These are phyloP conservation scores for Enteromius fasciolatus DNA, from an alignment of 2,797 vertebrate genomes.

Conservation along the genomic window DNA sequence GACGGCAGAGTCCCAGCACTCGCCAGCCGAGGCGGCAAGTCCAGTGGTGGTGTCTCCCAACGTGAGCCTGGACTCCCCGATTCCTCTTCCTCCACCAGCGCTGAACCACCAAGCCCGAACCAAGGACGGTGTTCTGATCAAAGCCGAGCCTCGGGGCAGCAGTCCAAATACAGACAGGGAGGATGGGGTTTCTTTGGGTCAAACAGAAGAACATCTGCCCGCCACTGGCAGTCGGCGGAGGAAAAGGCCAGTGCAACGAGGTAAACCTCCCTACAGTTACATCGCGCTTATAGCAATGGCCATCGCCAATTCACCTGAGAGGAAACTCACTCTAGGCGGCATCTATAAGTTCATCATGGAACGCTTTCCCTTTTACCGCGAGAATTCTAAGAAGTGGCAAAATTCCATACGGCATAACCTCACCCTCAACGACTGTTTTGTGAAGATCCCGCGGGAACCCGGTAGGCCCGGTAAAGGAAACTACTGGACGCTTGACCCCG, in stretches of 20 bases:
- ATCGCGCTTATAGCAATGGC: conserved; percentile 98
- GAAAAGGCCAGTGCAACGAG: conserved; percentile 91
- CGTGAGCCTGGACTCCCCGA: conserved; percentile 76
- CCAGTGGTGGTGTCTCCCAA: conserved; percentile 80
- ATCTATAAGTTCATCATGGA: conserved; percentile 98
- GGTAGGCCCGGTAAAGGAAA: conserved; percentile 91
- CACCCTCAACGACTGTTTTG: conserved; percentile 90
- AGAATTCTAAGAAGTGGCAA: conserved; percentile 96
- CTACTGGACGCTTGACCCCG: conserved; percentile 93
- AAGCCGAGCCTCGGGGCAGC: conserved; percentile 78
- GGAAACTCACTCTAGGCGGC: conserved; percentile 92
- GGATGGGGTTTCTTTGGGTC: conserved; percentile 67
- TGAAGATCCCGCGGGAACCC: conserved; percentile 92
- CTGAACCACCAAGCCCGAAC: conserved; percentile 73
- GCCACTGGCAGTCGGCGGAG: conserved; percentile 82
- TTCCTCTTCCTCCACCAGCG: conserved; percentile 64
- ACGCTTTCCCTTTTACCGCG: conserved; percentile 95
- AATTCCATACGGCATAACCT: conserved; percentile 90
- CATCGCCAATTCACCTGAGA: conserved; percentile 93
- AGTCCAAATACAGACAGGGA: conserved; percentile 73
- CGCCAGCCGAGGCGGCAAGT: conserved; percentile 79
- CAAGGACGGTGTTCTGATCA: conserved; percentile 79
- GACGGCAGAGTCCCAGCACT: conserved; percentile 83
- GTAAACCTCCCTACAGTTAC: conserved; percentile 97
- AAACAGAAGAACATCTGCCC: conserved; percentile 75